phyloP scores from a whole-genome alignment of 2,797 vertebrate species.

The Parauchenoglanis ngamensis region DNA sequence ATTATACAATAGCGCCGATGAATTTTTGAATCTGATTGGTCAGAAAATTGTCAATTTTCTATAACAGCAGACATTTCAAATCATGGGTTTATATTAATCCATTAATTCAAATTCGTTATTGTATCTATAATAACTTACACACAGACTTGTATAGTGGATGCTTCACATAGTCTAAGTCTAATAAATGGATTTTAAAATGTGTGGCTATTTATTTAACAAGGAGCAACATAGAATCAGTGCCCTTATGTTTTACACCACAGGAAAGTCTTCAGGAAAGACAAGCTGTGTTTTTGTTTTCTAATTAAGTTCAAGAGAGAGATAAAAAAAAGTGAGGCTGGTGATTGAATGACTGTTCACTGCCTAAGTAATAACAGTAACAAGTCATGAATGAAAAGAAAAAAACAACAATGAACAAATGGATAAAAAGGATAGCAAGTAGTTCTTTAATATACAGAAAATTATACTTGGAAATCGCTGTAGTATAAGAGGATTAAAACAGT shows the following conservation, averaged over 20 bases:
- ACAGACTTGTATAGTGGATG: neutral
- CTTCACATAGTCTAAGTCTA: neutral
- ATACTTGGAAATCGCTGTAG: neutral
- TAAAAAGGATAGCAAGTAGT: neutral
- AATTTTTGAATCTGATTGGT: neutral
- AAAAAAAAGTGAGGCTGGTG: neutral
- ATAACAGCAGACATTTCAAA: neutral
- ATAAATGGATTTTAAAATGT: neutral
- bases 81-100: neutral
- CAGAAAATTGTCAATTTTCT: neutral
- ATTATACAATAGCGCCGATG: neutral
- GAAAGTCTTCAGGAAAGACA: neutral
- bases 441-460: neutral
- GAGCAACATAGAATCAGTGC: neutral
- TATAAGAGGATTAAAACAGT: neutral
- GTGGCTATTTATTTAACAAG: neutral
- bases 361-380: neutral
- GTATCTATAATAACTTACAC: neutral
- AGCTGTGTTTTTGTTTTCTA: too few species aligned
- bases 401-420: neutral
- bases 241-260: neutral
- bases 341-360: neutral
- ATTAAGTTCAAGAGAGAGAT: neutral
- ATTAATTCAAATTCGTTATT: neutral
- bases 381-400: neutral